Conservation (phyloP, 2,113 vertebrate genomes). For the Marcusenius ussheri region DNA sequence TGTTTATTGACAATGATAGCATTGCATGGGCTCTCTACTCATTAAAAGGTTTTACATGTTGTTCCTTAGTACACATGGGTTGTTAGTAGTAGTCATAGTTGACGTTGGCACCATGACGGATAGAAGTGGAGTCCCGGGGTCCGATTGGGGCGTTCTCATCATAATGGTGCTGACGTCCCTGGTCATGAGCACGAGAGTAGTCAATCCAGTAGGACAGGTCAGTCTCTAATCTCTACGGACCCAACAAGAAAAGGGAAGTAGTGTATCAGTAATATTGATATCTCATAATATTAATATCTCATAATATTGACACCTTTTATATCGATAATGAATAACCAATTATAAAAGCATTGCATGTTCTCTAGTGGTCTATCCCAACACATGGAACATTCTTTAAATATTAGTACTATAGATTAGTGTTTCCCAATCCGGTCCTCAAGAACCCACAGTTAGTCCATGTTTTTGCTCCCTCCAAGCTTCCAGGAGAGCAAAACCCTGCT, state of each 20-base stretch:
- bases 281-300: neutral
- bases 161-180: constrained; percentile 78
- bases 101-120: constrained; percentile 76
- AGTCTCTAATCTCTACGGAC: constrained; percentile 79
- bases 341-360: neutral
- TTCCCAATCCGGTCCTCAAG: neutral
- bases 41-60: neutral
- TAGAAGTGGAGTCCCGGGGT: constrained; percentile 57
- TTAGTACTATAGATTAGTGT: neutral
- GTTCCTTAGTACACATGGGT: neutral
- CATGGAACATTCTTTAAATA: neutral
- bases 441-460: neutral
- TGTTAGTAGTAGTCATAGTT: constrained; percentile 87
- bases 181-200: constrained; percentile 63
- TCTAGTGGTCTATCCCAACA: neutral
- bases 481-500: neutral
- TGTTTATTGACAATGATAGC: neutral
- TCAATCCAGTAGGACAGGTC: constrained; percentile 84
- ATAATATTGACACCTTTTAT: too few species aligned
- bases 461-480: neutral
- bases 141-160: constrained; percentile 79
- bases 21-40: neutral
- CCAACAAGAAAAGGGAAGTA: neutral
- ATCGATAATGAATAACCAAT: neutral
- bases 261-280: neutral